Conservation (phyloP, 2,888 invertebrate species). For the Morpho achilles region DNA sequence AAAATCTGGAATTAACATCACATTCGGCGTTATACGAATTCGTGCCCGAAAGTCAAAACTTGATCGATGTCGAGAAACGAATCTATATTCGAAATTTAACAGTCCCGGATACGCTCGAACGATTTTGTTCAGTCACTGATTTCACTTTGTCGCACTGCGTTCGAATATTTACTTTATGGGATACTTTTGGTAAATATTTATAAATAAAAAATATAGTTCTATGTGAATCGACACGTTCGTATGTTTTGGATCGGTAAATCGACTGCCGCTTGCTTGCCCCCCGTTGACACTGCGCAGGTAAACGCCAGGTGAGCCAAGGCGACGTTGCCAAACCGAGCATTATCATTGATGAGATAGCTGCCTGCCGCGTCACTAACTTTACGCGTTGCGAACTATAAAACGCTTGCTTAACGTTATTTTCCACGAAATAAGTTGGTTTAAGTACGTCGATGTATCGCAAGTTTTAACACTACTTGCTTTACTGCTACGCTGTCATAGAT, state of each 20-base stretch:
- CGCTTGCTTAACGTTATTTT: slow-evolving; percentile 35
- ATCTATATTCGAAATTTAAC: slow-evolving; percentile 40
- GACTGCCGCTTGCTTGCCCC: slow-evolving; percentile 63
- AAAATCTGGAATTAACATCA: slow-evolving; percentile 74
- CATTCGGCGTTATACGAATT: slow-evolving; percentile 52
- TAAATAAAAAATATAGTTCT: slow-evolving; percentile 39
- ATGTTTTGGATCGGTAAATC: slow-evolving; percentile 60
- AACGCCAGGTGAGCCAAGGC: slow-evolving; percentile 73
- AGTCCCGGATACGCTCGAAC: slow-evolving; percentile 33
- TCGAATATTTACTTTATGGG: slow-evolving; percentile 13
- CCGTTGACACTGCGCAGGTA: slow-evolving; percentile 76
- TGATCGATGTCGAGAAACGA: slow-evolving; percentile 44
- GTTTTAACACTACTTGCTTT: slow-evolving; percentile 12
- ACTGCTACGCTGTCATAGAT: slow-evolving; percentile 20
- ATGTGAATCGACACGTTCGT: slow-evolving; percentile 52
- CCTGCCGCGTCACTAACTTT: slow-evolving; percentile 51
- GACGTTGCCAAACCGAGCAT: slow-evolving; percentile 76
- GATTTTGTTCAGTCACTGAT: slow-evolving; percentile 26
- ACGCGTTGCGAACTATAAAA: slow-evolving; percentile 55
- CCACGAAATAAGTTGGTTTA: slow-evolving; percentile 3
- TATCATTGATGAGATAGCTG: slow-evolving; percentile 75
- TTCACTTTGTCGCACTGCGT: slow-evolving; percentile 37
- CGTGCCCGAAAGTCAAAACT: slow-evolving; percentile 38
- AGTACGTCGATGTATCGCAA: slow-evolving; percentile 22
- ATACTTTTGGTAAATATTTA: slow-evolving; percentile 43